phyloP scores from a whole-genome alignment of 2,888 invertebrate genomes.

The Hypsopygia costalis region DNA sequence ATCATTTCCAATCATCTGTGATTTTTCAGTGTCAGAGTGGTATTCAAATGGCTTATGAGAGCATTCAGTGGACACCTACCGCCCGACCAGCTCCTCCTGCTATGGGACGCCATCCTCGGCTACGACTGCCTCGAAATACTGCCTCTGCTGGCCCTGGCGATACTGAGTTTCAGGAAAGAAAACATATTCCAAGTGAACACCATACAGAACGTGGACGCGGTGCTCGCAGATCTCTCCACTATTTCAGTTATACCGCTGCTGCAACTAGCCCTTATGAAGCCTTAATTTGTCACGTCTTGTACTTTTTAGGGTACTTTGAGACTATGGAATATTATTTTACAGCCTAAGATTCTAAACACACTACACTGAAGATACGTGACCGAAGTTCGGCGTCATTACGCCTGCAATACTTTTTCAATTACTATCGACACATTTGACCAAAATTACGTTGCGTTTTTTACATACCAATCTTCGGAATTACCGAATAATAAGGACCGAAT shows the following conservation, averaged over 20 bases:
- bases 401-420: no score
- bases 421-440: no score
- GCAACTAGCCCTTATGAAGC: slow-evolving; percentile 87
- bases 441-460: no score
- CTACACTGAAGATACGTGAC: no score
- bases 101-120: slow-evolving; percentile 95
- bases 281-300: slow-evolving; percentile 28
- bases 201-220: slow-evolving; percentile 90
- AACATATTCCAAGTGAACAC: slow-evolving; percentile 88
- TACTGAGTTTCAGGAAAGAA: slow-evolving; percentile 92
- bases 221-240: slow-evolving; percentile 92
- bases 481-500: no score
- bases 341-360: no score
- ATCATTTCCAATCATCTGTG: slow-evolving; percentile 16
- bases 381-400: no score
- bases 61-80: slow-evolving; percentile 97
- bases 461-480: no score
- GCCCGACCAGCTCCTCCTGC: slow-evolving; percentile 92
- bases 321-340: no score
- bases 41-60: slow-evolving; percentile 98
- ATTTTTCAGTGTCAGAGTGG: slow-evolving; percentile 88
- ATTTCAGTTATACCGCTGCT: slow-evolving; percentile 91
- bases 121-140: slow-evolving; percentile 96
- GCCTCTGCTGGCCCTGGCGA: slow-evolving; percentile 91
- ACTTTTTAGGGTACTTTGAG: no score